Percentiles rank a stretch among this genome's conserved stretches.
Evolutionary conservation across 2,888 invertebrate species (phyloP).

Genomic region (Chymomyza fuscimana): DNA sequence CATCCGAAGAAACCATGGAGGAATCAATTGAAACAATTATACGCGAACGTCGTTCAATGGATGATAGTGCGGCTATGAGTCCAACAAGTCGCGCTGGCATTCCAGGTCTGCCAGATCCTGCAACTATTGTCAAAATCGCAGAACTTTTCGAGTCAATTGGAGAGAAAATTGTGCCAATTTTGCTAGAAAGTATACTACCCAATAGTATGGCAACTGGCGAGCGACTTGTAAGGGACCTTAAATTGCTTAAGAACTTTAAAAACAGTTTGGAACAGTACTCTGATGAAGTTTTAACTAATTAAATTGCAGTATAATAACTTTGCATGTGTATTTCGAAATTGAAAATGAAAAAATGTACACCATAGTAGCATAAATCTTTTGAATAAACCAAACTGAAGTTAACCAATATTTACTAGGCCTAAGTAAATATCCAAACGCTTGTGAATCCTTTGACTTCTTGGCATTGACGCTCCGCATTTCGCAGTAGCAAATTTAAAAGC

Average conservation of each 20-base stretch:
- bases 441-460: neutral
- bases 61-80: neutral
- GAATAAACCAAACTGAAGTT: neutral
- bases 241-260: conserved; percentile 51
- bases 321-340: too few species aligned
- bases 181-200: conserved; percentile 66
- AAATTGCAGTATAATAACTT: neutral
- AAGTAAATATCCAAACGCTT: conserved; percentile 11
- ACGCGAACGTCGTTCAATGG: conserved; percentile 43
- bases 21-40: neutral
- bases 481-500: conserved; percentile 14
- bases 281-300: neutral
- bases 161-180: conserved; percentile 72
- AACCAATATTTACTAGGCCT: neutral
- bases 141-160: conserved; percentile 74
- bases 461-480: conserved; percentile 11
- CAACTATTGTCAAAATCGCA: conserved; percentile 72
- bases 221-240: conserved; percentile 47
- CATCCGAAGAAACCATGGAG: neutral
- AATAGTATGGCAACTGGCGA: conserved; percentile 42
- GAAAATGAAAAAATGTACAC: too few species aligned
- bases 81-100: conserved; percentile 43
- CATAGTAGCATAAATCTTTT: too few species aligned
- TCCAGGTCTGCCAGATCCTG: conserved; percentile 75
- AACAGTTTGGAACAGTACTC: conserved; percentile 23